A percentile compares a stretch with the other conserved stretches of the same genome.
Conservation (phyloP, 2,888 invertebrate genomes). For the Conchocele bisecta region DNA sequence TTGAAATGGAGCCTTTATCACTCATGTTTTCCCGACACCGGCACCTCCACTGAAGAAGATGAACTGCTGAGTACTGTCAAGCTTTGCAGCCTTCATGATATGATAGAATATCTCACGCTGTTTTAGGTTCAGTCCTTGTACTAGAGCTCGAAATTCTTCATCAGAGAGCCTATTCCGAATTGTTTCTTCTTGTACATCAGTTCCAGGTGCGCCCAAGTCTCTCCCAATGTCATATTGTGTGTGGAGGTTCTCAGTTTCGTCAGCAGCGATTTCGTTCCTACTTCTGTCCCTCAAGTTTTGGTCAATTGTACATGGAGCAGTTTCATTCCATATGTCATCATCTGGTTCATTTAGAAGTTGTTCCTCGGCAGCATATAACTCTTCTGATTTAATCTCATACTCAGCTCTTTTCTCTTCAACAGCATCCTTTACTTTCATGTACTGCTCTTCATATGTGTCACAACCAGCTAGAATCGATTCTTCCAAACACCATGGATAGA, state of each 20-base stretch:
- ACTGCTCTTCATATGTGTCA: no score
- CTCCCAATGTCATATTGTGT: constrained; percentile 21
- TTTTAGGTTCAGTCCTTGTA: not conserved
- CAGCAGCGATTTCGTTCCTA: no score
- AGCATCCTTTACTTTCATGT: no score
- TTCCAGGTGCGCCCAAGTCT: constrained; percentile 5
- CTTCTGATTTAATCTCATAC: no score
- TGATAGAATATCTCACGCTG: constrained; percentile 23
- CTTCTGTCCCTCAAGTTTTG: no score
- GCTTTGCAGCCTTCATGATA: constrained; percentile 7
- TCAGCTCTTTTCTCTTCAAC: no score
- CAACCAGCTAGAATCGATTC: no score
- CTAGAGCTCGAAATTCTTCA: constrained; percentile 17
- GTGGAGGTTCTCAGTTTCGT: constrained; percentile 1
- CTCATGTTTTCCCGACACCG: constrained; percentile 61
- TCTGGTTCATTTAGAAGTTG: no score
- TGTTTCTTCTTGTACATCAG: constrained; percentile 9
- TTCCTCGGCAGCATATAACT: no score
- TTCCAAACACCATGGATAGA: no score
- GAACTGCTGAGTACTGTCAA: constrained; percentile 11
- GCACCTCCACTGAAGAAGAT: constrained; percentile 61
- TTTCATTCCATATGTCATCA: no score
- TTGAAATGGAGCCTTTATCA: constrained; percentile 57
- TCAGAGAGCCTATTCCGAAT: constrained; percentile 32
- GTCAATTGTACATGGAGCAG: no score